phyloP scores from a whole-genome alignment of 2,888 invertebrate species.

The Lydus trimaculatus region DNA sequence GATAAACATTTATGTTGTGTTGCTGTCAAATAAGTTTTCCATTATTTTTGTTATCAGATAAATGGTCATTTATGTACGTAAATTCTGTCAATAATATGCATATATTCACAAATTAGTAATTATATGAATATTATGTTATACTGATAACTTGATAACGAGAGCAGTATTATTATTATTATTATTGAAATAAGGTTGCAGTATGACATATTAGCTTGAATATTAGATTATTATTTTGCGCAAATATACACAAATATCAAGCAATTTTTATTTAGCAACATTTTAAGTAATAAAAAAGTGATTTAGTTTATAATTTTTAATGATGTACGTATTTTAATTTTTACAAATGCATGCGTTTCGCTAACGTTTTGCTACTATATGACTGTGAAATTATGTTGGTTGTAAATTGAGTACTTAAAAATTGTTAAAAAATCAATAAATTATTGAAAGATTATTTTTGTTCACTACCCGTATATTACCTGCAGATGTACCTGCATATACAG shows the following conservation, averaged over 20 bases:
- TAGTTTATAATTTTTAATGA: conserved; percentile 14
- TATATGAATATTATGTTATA: neutral
- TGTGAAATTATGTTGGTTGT: conserved; percentile 32
- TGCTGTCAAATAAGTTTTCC: neutral
- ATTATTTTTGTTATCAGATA: neutral
- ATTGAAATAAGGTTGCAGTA: neutral
- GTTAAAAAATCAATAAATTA: conserved; percentile 30
- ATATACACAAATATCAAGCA: neutral
- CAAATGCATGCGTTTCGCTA: conserved; percentile 27
- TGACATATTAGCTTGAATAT: neutral
- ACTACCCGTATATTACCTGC: too few species aligned
- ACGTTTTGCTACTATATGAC: conserved; percentile 28
- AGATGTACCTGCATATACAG: too few species aligned
- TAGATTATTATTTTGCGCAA: neutral
- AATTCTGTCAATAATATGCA: neutral
- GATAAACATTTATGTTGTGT: conserved; percentile 2
- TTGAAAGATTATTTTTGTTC: neutral
- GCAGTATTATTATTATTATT: conserved; percentile 11
- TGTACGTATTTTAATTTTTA: neutral
- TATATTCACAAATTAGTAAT: neutral
- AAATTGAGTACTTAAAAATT: conserved; percentile 32
- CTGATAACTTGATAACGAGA: neutral
- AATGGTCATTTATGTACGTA: conserved; percentile 16
- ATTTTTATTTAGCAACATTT: neutral
- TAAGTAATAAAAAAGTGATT: neutral